A percentile compares a stretch with the other conserved stretches of the same genome.
phyloP scores from a whole-genome alignment of 2,888 invertebrate species.

The Agriopis marginaria region DNA sequence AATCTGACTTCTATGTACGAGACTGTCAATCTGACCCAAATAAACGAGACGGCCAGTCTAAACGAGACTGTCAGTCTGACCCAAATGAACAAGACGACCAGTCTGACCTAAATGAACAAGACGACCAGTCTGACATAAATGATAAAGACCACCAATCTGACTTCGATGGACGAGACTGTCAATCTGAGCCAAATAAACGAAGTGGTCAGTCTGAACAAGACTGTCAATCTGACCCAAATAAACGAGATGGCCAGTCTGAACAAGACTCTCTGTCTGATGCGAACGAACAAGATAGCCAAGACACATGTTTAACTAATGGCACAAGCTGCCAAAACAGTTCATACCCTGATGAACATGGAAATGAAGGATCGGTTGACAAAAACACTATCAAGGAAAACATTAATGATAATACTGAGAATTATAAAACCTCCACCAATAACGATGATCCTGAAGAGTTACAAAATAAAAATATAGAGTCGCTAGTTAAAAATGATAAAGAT shows the following conservation, averaged over 20 bases:
- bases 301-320: background rate
- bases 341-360: background rate
- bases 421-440: background rate
- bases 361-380: background rate
- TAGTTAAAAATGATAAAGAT: background rate
- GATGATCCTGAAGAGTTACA: background rate
- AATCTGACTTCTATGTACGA: conserved; percentile 40
- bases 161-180: too few relatives aligned
- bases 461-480: background rate
- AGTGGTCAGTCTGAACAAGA: conserved; percentile 50
- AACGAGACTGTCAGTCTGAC: conserved; percentile 52
- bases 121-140: conserved; percentile 51
- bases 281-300: background rate
- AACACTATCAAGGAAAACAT: background rate
- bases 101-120: conserved; percentile 27
- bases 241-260: background rate
- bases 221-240: conserved; percentile 45
- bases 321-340: conserved; percentile 22
- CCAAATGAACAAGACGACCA: conserved; percentile 66
- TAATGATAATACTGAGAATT: background rate
- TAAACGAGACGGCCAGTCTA: conserved; percentile 63
- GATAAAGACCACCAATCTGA: background rate
- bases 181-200: conserved; percentile 52
- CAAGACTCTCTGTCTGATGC: background rate
- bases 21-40: conserved; percentile 32